Percentiles rank a stretch among this genome's conserved stretches.
Conservation (phyloP, 1,140 invertebrate species). For the Helicoverpa armigera region DNA sequence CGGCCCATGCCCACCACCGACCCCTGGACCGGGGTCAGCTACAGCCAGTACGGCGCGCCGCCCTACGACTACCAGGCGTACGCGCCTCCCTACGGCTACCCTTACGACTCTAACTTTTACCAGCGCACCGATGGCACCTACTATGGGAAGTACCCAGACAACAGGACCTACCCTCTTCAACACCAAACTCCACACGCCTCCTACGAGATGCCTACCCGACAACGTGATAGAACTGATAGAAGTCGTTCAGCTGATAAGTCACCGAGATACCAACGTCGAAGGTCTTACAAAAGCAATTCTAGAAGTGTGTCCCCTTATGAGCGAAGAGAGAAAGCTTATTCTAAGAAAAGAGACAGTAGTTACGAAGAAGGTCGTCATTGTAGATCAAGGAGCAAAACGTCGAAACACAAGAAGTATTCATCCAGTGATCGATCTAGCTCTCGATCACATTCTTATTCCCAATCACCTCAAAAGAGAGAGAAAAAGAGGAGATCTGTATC, state of each 20-base stretch:
- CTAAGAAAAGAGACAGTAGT: constrained; percentile 71
- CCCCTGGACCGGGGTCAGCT: constrained; percentile 84
- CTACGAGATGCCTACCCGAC: constrained; percentile 64
- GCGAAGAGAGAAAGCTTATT: constrained; percentile 66
- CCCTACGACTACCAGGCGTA: constrained; percentile 79
- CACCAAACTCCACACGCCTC: constrained; percentile 42
- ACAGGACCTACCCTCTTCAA: constrained; percentile 62
- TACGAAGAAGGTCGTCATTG: constrained; percentile 62
- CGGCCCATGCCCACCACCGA: constrained; percentile 76
- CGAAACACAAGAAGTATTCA: constrained; percentile 63
- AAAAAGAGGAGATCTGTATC: constrained; percentile 68
- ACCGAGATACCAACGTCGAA: constrained; percentile 58
- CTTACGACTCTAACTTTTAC: constrained; percentile 78
- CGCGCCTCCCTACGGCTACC: constrained; percentile 70
- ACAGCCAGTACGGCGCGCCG: constrained; percentile 76
- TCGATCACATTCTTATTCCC: constrained; percentile 72
- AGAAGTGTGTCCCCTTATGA: constrained; percentile 74
- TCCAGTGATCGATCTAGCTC: constrained; percentile 75
- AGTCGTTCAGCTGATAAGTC: constrained; percentile 61
- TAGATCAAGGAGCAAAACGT: constrained; percentile 68
- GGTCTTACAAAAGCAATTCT: constrained; percentile 68
- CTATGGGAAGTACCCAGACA: constrained; percentile 66
- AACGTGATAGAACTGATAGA: constrained; percentile 56
- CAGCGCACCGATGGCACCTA: constrained; percentile 67
- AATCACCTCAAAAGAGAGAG: constrained; percentile 61